Conservation (phyloP, 2,797 vertebrate species). For the Parambassis ranga region DNA sequence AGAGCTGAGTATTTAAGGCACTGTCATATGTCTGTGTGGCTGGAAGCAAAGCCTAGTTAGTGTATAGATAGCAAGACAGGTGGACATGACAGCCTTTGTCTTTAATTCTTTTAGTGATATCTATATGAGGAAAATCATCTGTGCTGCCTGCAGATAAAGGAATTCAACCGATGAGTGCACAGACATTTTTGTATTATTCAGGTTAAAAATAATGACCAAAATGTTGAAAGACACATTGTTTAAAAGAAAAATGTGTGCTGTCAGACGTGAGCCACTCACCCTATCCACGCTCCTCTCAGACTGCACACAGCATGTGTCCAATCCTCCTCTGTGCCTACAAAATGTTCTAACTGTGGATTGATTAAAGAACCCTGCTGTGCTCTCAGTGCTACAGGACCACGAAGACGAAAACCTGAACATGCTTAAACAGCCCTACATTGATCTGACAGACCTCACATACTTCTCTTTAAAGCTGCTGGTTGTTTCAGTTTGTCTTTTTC, state of each 20-base stretch:
- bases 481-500: constrained; percentile 10
- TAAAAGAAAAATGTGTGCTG: background rate
- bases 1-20: constrained; percentile 3
- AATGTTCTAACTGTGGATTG: constrained; percentile 21
- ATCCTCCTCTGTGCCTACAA: background rate
- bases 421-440: constrained; percentile 12
- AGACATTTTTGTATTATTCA: background rate
- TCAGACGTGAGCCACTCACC: constrained; percentile 10
- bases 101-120: constrained; percentile 12
- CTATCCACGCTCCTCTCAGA: constrained; percentile 3
- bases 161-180: background rate
- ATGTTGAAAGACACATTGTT: constrained; percentile 7
- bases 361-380: constrained; percentile 32
- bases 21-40: constrained; percentile 3
- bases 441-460: constrained; percentile 19
- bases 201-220: constrained; percentile 11
- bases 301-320: constrained; percentile 25
- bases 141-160: constrained; percentile 24
- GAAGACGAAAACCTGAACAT: constrained; percentile 24
- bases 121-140: constrained; percentile 13
- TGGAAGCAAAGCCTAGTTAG: constrained; percentile 2
- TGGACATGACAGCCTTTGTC: constrained; percentile 3
- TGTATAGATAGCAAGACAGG: constrained; percentile 3
- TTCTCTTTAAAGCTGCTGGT: background rate
- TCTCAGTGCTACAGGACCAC: constrained; percentile 2